Conservation (phyloP, 2,888 invertebrate genomes). For the Brachynemurus nebulosus region DNA sequence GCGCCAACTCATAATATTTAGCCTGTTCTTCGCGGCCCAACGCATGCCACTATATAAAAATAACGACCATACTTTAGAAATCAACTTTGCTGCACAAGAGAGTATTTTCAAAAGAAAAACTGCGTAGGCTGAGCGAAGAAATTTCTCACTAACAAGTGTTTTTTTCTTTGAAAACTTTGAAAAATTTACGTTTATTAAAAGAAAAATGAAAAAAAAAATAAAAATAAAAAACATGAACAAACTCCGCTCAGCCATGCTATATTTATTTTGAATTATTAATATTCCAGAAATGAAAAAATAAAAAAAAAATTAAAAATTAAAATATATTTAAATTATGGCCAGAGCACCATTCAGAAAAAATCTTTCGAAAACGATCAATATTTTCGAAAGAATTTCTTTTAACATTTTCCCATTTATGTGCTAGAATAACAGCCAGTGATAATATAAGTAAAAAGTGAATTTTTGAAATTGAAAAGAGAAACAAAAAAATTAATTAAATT, state of each 20-base stretch:
- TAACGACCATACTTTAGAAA: constrained; percentile 25
- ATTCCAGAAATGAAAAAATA: too few relatives aligned
- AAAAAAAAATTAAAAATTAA: constrained; percentile 4
- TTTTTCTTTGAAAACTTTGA: too few relatives aligned
- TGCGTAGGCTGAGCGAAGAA: constrained; percentile 8
- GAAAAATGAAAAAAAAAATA: constrained; percentile 15
- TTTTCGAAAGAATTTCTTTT: constrained; percentile 4
- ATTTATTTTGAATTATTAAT: not conserved
- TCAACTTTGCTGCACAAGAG: constrained; percentile 3
- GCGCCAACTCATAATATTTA: constrained; percentile 98
- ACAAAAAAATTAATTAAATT: constrained; percentile 11
- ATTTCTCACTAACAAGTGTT: not conserved
- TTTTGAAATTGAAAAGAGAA: constrained; percentile 6
- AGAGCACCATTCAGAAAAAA: constrained; percentile 8
- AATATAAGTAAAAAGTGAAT: constrained; percentile 1
- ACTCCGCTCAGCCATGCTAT: constrained; percentile 10
- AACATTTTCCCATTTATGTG: constrained; percentile 11
- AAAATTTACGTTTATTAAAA: constrained; percentile 23
- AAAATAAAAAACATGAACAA: constrained; percentile 10
- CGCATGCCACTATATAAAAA: constrained; percentile 87
- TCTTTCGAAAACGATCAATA: not conserved
- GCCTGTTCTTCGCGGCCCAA: constrained; percentile 98
- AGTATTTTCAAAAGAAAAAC: not conserved
- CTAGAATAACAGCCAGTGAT: constrained; percentile 11
- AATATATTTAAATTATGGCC: constrained; percentile 9